Conservation (phyloP, 2,888 invertebrate genomes). For the Ephialtes manifestator region DNA sequence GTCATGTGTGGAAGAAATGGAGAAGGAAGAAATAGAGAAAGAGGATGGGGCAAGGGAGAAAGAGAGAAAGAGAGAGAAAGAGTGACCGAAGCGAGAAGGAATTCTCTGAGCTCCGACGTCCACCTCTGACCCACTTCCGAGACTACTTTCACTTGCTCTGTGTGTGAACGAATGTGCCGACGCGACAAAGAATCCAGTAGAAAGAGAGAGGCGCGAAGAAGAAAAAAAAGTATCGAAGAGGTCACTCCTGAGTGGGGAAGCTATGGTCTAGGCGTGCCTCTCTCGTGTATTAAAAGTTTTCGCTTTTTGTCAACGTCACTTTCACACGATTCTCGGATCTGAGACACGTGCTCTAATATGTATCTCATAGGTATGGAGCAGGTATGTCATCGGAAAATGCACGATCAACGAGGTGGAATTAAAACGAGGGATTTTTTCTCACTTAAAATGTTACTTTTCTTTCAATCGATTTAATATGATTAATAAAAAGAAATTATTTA, state of each 20-base stretch:
- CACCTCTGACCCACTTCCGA: constrained; percentile 74
- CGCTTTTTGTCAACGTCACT: constrained; percentile 60
- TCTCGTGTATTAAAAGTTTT: constrained; percentile 48
- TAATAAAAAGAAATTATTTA: not conserved
- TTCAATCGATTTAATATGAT: not conserved
- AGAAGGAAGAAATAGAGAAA: constrained; percentile 2
- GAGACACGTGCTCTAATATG: constrained; percentile 9
- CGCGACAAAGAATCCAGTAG: constrained; percentile 41
- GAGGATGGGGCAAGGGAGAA: constrained; percentile 31
- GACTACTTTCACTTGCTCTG: constrained; percentile 75
- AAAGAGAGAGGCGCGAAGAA: constrained; percentile 35
- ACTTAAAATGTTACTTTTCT: not conserved
- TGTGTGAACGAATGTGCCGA: constrained; percentile 64
- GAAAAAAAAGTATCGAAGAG: constrained; percentile 55
- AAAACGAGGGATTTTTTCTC: not conserved
- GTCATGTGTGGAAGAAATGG: constrained; percentile 20
- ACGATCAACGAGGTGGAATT: not conserved
- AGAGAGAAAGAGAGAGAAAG: constrained; percentile 63
- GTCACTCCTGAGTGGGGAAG: constrained; percentile 13
- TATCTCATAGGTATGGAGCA: not conserved
- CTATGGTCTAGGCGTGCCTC: constrained; percentile 43
- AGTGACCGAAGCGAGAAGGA: constrained; percentile 61
- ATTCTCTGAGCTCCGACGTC: constrained; percentile 62
- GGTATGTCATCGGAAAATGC: not conserved
- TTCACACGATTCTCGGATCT: constrained; percentile 46